Conservation (phyloP, 2,888 invertebrate species). For the Xestia xanthographa region DNA sequence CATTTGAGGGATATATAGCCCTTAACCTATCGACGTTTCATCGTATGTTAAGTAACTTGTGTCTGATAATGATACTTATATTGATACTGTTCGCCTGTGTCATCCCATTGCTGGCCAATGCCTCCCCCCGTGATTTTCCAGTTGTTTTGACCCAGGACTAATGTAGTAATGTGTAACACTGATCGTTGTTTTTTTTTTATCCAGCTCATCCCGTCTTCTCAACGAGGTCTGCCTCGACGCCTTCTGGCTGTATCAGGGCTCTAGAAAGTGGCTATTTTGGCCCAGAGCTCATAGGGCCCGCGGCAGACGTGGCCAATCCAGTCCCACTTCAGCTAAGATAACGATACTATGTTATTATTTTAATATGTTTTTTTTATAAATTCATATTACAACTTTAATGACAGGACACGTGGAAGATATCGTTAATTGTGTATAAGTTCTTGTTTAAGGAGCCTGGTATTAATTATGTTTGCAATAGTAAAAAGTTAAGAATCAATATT, state of each 20-base stretch:
- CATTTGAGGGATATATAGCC: too few relatives aligned
- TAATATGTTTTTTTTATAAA: conserved; percentile 4
- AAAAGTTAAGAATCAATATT: background rate
- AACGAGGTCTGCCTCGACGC: background rate
- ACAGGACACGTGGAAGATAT: background rate
- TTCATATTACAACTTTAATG: background rate
- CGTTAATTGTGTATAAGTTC: background rate
- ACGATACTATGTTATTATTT: background rate
- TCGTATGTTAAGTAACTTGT: background rate
- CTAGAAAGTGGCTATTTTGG: background rate
- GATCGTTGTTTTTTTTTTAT: background rate
- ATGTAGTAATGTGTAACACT: background rate
- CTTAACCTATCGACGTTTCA: too few relatives aligned
- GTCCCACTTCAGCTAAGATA: background rate
- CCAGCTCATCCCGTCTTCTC: background rate
- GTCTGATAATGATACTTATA: background rate
- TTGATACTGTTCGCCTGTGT: background rate
- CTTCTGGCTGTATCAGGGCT: background rate
- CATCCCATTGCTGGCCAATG: background rate
- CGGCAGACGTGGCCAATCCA: background rate
- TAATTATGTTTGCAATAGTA: background rate
- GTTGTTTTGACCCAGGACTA: background rate
- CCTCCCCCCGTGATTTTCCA: background rate
- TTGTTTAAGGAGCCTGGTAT: background rate
- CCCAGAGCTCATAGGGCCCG: background rate